Base-by-base conservation (phyloP, 2,888 invertebrate species). In the Caenorhabditis doughertyi region DNA sequence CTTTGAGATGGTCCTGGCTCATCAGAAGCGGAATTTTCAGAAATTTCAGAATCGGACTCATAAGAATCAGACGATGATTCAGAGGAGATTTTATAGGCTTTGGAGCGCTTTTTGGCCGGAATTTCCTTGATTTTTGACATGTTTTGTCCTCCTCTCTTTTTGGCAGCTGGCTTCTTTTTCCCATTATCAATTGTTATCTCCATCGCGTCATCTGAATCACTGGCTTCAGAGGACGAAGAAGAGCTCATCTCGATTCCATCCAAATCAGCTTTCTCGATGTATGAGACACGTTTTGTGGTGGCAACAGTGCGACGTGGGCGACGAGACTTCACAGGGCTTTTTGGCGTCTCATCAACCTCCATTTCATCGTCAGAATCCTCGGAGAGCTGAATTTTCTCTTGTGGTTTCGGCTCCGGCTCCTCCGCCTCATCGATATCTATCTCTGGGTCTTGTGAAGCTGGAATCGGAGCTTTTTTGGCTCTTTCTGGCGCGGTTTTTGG, bases 251-350 rank as follows among this genome's bases (percentile, higher is more conserved):
- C 32, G 42, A 64, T 56, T n/a, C 53, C 44, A 39, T 56, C 65
- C 16, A 47, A 29, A 29, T 68, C 71, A 8, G 56, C 53, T 18
- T 67, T 47, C n/a, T 39, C 27, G 0, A 49, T 39, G 18, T 79
- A 79, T 16, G 72, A 73, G 3, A 68, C 62, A 16, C 55, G 27
- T 29, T 47, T 51, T 1, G 27, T 13, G 25, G 62, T 27, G 7
- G 25, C 29, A 13, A 51, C 13, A 0, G 71, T 55, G 11, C 79
- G 62, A 11, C 79, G 62, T 8, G 79, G 79, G 4, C 79, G 70
- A 32, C 44, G n/a, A 18, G 44, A 18, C 44, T 39, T 39, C 7
- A 39, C 56, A 35, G 21, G 23, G 16, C 25, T 21, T 32, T 56
- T 35, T 35, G 32, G 56, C 11, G 39, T 21, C 5, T 55, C 32